Base-by-base conservation (phyloP, 2,113 vertebrate genomes). In the Erpornis zantholeuca region DNA sequence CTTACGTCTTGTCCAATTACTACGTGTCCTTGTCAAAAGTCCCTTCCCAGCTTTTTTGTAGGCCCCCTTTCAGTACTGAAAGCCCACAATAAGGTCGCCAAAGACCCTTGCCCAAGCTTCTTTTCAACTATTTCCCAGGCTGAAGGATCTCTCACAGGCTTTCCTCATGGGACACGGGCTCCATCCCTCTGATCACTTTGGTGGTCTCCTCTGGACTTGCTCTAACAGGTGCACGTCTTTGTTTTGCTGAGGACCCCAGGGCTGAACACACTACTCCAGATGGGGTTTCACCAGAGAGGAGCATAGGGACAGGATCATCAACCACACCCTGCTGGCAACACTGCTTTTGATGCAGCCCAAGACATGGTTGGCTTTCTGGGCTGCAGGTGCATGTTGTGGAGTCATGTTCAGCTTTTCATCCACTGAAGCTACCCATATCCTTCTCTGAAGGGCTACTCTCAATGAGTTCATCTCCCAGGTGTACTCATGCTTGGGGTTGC, bases 331-430 rank as follows among this genome's bases (percentile, higher is more conserved):
- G 15, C 24, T 85, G n/a, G 47, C 21, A 27, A 20, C 2, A 1
- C 31, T 47, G 8, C 38, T 59, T 80, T 76, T 33, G 12, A 25
- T 82, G 38, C 22, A 90, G 40, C 21, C 16, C n/a, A 78, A 6
- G 7, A 20, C 22, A 44, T 4, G 6, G 5, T 10, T 1, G 1
- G 12, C 22, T 68, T n/a, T 89, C 60, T 82, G 49, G 27, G n/a
- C 59, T 68, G 47, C 3, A 8, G 44, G 15, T 1, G 2, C 28
- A 53, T 9, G 20, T 17, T 54, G 19, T 11, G 0, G 0, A 15
- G 10, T 52, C 21, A 71, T 18, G 16, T 42, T 11, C 19, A 36
- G 36, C 7, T 52, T 64, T 53, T 63, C 44, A 64, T 3, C 5
- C 33, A 38, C 25, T 53, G 44, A 57, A 79, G 25, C 11, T 35